These are phyloP conservation scores for Miniopterus natalensis DNA, from an alignment of 2,113 vertebrate genomes.

Conservation along the genomic window DNA sequence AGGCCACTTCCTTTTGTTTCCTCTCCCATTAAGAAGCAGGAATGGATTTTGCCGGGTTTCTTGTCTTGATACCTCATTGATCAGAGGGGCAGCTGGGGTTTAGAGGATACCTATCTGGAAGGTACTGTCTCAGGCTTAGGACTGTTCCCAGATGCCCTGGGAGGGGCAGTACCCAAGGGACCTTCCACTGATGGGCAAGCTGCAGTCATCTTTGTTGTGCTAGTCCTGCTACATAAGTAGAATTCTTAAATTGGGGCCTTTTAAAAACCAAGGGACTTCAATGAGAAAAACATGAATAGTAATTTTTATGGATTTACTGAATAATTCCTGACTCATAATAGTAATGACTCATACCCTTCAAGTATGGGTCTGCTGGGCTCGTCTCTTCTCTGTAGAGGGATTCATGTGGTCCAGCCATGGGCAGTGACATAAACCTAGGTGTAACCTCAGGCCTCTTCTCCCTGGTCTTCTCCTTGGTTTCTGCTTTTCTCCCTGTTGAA, in stretches of 20 bases:
- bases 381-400: neutral
- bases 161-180: neutral
- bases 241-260: neutral
- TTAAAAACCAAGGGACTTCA: neutral
- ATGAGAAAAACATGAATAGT: neutral
- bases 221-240: neutral
- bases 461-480: neutral
- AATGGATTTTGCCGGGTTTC: constrained; percentile 20
- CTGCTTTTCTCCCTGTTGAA: neutral
- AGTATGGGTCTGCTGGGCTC: neutral
- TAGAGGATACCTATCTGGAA: neutral
- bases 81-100: neutral
- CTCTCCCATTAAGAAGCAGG: neutral
- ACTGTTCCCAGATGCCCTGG: neutral
- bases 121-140: neutral
- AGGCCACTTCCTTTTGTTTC: constrained; percentile 10
- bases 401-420: neutral
- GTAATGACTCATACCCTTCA: neutral
- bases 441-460: neutral
- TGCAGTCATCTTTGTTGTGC: neutral
- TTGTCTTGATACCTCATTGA: neutral
- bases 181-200: neutral
- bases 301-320: neutral
- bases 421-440: neutral
- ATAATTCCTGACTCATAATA: neutral